Evolutionary conservation across 2,113 vertebrate genomes (phyloP).

Genomic region (Halcyon senegalensis): DNA sequence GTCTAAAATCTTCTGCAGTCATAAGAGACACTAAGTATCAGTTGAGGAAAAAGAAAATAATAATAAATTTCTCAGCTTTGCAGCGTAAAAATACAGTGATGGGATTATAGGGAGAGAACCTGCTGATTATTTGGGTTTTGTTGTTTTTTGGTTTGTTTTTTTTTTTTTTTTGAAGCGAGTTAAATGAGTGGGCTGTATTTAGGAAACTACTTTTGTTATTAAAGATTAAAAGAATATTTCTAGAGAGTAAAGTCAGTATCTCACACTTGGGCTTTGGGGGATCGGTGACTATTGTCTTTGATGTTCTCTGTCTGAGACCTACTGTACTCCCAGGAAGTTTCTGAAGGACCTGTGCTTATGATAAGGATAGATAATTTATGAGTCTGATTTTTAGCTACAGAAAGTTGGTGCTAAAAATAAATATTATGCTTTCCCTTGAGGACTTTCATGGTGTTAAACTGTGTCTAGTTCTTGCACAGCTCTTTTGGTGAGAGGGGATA

Average conservation of each 20-base stretch:
- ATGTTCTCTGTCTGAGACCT: background rate
- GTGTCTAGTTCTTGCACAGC: background rate
- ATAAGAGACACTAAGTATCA: slow-evolving; percentile 48
- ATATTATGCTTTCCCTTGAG: background rate
- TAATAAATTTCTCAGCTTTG: slow-evolving; percentile 49
- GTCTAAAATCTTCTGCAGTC: slow-evolving; percentile 30
- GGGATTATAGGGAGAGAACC: background rate
- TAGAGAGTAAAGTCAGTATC: background rate
- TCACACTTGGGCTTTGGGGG: background rate
- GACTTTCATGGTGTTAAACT: background rate
- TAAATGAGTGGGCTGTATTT: background rate
- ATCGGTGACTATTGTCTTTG: background rate
- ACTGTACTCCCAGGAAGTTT: background rate
- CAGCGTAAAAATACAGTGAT: slow-evolving; percentile 37
- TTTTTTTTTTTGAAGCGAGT: background rate
- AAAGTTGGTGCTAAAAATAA: background rate
- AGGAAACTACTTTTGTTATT: background rate
- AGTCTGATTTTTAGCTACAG: background rate
- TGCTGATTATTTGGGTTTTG: background rate
- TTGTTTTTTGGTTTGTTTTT: background rate
- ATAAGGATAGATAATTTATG: background rate
- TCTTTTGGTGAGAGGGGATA: background rate
- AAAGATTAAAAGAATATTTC: background rate
- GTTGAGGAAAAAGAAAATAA: background rate
- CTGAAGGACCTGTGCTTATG: background rate